Percentiles rank a stretch among this genome's conserved stretches.
Evolutionary conservation across 2,797 vertebrate species (phyloP).

Genomic region (Anableps anableps): DNA sequence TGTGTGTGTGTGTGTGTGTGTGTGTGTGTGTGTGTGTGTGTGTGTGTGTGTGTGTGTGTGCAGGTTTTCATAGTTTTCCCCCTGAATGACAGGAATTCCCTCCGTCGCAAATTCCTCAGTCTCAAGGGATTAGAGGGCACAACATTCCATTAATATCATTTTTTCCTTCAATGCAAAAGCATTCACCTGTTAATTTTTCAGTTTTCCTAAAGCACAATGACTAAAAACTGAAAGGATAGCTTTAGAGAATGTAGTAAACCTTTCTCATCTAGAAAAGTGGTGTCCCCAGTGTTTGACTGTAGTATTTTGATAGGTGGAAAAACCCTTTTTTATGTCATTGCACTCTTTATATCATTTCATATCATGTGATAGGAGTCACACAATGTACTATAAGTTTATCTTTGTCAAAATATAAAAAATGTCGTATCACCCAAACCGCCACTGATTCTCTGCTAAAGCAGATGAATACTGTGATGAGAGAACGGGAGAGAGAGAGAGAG

Average conservation of each 20-base stretch:
- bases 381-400: neutral
- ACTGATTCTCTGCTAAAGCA: neutral
- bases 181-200: slow-evolving; percentile 60
- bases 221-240: slow-evolving; percentile 4
- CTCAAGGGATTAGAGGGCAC: slow-evolving; percentile 76
- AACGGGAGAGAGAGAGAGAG: neutral
- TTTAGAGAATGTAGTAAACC: slow-evolving; percentile 15
- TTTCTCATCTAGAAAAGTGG: slow-evolving; percentile 10
- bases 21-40: slow-evolving; percentile 43
- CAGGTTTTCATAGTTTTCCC: slow-evolving; percentile 68
- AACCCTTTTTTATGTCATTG: neutral
- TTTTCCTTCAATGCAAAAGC: slow-evolving; percentile 42
- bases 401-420: neutral
- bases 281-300: neutral
- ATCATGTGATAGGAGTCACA: neutral
- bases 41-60: slow-evolving; percentile 45
- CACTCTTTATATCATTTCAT: neutral
- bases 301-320: neutral
- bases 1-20: slow-evolving; percentile 46
- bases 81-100: slow-evolving; percentile 81
- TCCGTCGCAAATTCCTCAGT: slow-evolving; percentile 77
- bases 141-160: slow-evolving; percentile 78
- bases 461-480: neutral
- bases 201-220: slow-evolving; percentile 16
- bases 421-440: neutral